Evolutionary conservation across 2,797 vertebrate genomes (phyloP).

Genomic region (Sternarchorhynchus goeldii): DNA sequence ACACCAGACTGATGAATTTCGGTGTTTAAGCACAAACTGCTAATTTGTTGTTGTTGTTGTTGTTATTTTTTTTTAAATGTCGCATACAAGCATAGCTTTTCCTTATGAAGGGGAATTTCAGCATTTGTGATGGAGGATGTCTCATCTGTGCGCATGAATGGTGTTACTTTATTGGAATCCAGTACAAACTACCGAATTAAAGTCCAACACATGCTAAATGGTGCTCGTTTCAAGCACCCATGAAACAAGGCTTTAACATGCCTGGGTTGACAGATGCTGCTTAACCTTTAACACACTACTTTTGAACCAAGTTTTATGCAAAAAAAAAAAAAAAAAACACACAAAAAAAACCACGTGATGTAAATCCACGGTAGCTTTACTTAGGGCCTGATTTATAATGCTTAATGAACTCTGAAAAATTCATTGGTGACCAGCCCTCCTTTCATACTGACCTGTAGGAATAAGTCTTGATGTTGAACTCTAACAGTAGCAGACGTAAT

Average conservation of each 20-base stretch:
- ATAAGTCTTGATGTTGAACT: slow-evolving; percentile 33
- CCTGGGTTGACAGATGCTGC: slow-evolving; percentile 56
- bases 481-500: slow-evolving; percentile 30
- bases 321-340: slow-evolving; percentile 38
- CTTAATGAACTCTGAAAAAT: slow-evolving; percentile 34
- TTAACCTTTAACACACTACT: slow-evolving; percentile 57
- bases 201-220: slow-evolving; percentile 41
- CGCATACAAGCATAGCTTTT: slow-evolving; percentile 54
- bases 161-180: slow-evolving; percentile 13
- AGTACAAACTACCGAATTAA: slow-evolving; percentile 37
- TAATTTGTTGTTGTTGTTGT: neutral
- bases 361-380: slow-evolving; percentile 33
- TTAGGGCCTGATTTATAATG: slow-evolving; percentile 44
- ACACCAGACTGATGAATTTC: slow-evolving; percentile 18
- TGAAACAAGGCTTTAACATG: slow-evolving; percentile 34
- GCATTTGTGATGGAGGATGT: slow-evolving; percentile 6
- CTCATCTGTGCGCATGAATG: slow-evolving; percentile 24
- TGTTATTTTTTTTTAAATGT: neutral
- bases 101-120: slow-evolving; percentile 66
- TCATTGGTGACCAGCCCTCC: slow-evolving; percentile 39
- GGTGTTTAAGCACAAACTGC: slow-evolving; percentile 58
- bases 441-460: slow-evolving; percentile 30
- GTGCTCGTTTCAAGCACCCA: slow-evolving; percentile 56
- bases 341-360: no score
- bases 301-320: slow-evolving; percentile 55